Base-by-base conservation (phyloP, 2,113 vertebrate species). In the Hucho hucho region DNA sequence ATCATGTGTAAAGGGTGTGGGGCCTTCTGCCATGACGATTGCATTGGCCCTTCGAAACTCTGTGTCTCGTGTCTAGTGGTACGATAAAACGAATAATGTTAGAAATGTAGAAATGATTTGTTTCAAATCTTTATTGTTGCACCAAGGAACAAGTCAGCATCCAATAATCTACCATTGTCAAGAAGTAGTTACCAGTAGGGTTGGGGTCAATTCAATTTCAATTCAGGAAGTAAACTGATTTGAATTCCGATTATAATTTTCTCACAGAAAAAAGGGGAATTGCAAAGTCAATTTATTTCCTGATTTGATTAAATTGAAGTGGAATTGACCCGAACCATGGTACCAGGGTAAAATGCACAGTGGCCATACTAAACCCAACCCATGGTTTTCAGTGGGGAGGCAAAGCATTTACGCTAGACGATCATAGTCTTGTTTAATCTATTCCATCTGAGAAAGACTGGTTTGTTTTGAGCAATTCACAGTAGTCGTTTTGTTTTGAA, bases 1-100 rank as follows among this genome's bases (percentile, higher is more conserved):
- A 99, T 99, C 92, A 96, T 99, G 94, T 99, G 97, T 91, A 96
- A 97, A 87, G 98, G 98, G 32, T 99, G 98, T 0, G 98, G 98
- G 0, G 98, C 98, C 73, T 99, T 99, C 87, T 99, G 98, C 92
- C 98, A 99, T 0, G 95, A 99, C 3, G 97, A 99, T 79, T 99
- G 98, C 92, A 99, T 99, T 0, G 97, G 98, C 7, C 97, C 98
- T 78, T 98, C 98, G 0, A 97, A 96, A 90, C 95, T 99, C 58
- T 99, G 98, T 0, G 98, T 99, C 59, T 98, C 98, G 12, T 99
- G 98, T 91, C 93, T 99, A 20, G 96, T 99, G 0, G 97, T 99
- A 79, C 96, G 97, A 89, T 99, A 90, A 92, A 70, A 64, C 28
- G 73, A 64, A 70, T 0, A 43, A 76, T 28, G 63, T 37, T 2